Conservation (phyloP, 2,888 invertebrate genomes). For the Erebia palarica region DNA sequence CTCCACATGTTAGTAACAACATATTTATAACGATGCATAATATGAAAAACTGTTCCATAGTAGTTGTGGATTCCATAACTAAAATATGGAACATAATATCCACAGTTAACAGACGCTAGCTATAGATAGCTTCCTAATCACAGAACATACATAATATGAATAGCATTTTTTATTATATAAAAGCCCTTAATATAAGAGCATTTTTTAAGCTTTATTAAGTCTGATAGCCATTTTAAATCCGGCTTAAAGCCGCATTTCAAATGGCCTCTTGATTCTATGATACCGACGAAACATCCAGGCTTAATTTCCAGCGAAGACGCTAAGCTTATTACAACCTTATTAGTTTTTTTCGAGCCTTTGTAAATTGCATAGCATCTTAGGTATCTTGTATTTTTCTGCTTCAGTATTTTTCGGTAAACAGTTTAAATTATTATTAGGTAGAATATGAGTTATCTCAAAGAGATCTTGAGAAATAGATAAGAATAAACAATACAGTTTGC, state of each 20-base stretch:
- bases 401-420: background rate
- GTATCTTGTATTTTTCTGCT: background rate
- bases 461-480: too few relatives aligned
- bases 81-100: too few relatives aligned
- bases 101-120: too few relatives aligned
- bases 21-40: background rate
- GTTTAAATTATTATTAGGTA: too few relatives aligned
- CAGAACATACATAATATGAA: background rate
- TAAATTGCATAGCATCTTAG: background rate
- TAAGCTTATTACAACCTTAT: slow-evolving; percentile 22
- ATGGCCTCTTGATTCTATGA: slow-evolving; percentile 17
- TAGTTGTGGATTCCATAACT: too few relatives aligned
- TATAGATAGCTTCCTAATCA: too few relatives aligned
- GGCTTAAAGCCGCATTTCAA: slow-evolving; percentile 2
- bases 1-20: background rate
- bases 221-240: slow-evolving; percentile 10
- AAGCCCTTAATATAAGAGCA: background rate
- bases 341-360: background rate
- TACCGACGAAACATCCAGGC: slow-evolving; percentile 19
- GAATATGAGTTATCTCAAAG: too few relatives aligned
- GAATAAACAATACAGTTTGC: too few relatives aligned
- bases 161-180: background rate
- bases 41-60: background rate
- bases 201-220: background rate
- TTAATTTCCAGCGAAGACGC: slow-evolving; percentile 25